Evolutionary conservation across 2,888 invertebrate genomes (phyloP), one percentile per base, ranked within the genome.

Genomic region (Parasteatoda lunata): DNA sequence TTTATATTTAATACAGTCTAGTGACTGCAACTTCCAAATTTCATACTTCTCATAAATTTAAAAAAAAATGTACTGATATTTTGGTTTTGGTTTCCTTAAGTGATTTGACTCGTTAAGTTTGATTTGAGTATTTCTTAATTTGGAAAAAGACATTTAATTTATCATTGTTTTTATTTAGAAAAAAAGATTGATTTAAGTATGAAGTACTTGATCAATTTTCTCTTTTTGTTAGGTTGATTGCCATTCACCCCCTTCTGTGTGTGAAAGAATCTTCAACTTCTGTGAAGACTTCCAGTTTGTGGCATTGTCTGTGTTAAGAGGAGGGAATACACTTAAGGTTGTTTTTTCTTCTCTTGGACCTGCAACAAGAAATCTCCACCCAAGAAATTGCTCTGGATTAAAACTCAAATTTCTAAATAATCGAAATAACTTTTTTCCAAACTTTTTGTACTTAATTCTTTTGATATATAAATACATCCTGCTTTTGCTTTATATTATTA

Each of bases 261-360:
- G 52, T 70, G 82, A 76, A 72, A 78, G 65, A 79, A 84, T 88
- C 83, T 88, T 88, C 88, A 76, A 84, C 84, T 79, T 78, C 79
- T 76, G 76, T 76, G 88, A 88, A 88, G 84, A 88, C 84, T 88
- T 81, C 77, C 79, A 84, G 88, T 79, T 80, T 88, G 84, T 84
- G 88, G 80, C 88, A 88, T 79, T 80, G 79, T 84, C 49, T 71
- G 79, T 78, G 73, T 71, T 77, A 64, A 66, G 81, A 77, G 81
- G 71, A 77, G 86, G 86, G 71, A 66, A 72, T 13, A 45, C 64
- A 66, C 47, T n/a, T 71, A 51, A 30, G 30, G 48, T 30, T 66
- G 52, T 45, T 47, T 51, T 78, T 64, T 54, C 68, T 72, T 71
- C 80, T 79, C 80, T 66, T 77, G 70, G 69, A 70, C 77, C 71